Evolutionary conservation across 2,113 vertebrate genomes (phyloP).

Genomic region (Glaucidium brasilianum): DNA sequence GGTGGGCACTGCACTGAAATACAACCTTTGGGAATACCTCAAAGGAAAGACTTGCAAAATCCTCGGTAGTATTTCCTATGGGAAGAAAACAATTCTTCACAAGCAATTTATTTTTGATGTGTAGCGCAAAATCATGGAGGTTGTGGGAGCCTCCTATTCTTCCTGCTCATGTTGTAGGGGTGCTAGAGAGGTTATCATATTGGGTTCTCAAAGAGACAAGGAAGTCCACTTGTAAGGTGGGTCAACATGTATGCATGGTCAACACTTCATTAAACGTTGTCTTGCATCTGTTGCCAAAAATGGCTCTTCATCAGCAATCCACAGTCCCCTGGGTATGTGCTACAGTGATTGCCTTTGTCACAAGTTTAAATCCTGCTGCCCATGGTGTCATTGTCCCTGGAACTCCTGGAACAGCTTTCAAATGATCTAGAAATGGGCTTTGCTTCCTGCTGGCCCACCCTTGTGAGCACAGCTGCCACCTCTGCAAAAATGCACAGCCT

Average conservation of each 20-base stretch:
- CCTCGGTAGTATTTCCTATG: neutral
- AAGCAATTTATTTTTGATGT: neutral
- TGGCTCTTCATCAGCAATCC: neutral
- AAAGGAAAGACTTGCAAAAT: neutral
- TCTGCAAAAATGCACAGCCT: neutral
- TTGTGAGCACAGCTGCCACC: neutral
- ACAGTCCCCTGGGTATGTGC: neutral
- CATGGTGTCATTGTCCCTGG: neutral
- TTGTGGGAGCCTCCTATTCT: neutral
- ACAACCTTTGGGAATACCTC: neutral
- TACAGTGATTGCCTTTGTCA: neutral
- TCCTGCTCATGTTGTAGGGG: neutral
- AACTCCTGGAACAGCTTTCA: neutral
- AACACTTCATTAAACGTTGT: neutral
- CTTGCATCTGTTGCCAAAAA: neutral
- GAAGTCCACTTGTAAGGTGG: neutral
- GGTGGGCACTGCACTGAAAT: neutral
- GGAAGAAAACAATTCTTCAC: neutral
- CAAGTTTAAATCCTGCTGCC: neutral
- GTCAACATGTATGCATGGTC: neutral
- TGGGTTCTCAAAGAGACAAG: neutral
- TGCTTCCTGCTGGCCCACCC: neutral
- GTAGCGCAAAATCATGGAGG: neutral
- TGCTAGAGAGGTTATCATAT: neutral
- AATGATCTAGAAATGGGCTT: neutral